These are phyloP conservation scores for Notarius quadriscutis DNA, from an alignment of 2,113 vertebrate genomes.

Conservation along the genomic window DNA sequence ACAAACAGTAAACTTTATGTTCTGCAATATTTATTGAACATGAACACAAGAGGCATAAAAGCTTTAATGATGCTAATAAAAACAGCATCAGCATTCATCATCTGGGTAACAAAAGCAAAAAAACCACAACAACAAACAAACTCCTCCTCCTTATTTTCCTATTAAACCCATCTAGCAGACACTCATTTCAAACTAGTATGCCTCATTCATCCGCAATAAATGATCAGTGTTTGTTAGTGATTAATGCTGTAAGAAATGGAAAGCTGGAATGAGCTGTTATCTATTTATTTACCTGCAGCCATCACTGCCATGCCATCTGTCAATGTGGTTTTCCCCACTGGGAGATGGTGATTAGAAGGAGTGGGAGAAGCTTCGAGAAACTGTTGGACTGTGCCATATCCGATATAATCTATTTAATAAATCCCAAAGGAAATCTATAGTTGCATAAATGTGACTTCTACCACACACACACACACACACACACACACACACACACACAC, in stretches of 20 bases:
- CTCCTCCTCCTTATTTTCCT: neutral
- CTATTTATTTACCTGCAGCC: slow-evolving; percentile 45
- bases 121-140: neutral
- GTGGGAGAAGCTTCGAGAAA: neutral
- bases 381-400: neutral
- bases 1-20: neutral
- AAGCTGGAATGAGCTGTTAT: slow-evolving; percentile 33
- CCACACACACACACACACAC: neutral
- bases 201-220: slow-evolving; percentile 7
- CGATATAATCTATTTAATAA: neutral
- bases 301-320: slow-evolving; percentile 38
- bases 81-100: neutral
- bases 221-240: slow-evolving; percentile 24
- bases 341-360: neutral
- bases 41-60: neutral
- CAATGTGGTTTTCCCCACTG: neutral
- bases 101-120: neutral
- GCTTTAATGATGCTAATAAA: slow-evolving; percentile 16
- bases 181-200: neutral
- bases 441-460: slow-evolving; percentile 10
- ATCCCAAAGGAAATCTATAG: slow-evolving; percentile 10
- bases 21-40: neutral
- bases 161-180: slow-evolving; percentile 21
- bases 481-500: neutral
- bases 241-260: slow-evolving; percentile 29